Base-by-base conservation (phyloP, 2,888 invertebrate species). In the Lepidocyrtinus sp. region DNA sequence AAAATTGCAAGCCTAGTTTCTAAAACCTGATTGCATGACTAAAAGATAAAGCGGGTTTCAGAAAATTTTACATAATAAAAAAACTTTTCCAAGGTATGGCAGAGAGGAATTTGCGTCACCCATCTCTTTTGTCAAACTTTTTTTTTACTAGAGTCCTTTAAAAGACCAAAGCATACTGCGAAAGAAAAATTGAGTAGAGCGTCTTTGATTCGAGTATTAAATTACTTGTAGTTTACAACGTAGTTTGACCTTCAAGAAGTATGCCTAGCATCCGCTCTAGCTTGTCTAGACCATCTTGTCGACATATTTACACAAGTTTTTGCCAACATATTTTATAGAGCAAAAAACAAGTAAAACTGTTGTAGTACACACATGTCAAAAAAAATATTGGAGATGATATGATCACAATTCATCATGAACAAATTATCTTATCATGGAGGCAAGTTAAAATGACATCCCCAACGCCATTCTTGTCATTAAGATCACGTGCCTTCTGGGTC, bases 211-310 rank as follows among this genome's bases (percentile, higher is more conserved):
- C 36, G 36, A 7, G 36, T 5, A 36, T 36, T 36, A 36, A 36
- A 36, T 36, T 36, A 36, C 36, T 36, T 36, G 12, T 7, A 36
- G 5, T 5, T 36, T 36, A 36, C 36, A 12, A 36, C 5, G 36
- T 36, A 36, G 36, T 7, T 36, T 1, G 71, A 15, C 71, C 62
- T 71, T 61, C 26, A 71, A 61, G 0, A 71, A 71, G 71, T 62
- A 71, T 45, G 61, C 36, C 62, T 15, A 12, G 24, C 70, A 21
- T 70, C 9, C 36, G 61, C 12, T 36, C 36, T 36, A 36, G 5
- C 36, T 36, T 7, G 5, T 36, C 36, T 12, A 36, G 36, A 36
- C 36, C 12, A 36, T 12, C 12, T 36, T 36, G 36, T 36, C 12
- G n/a, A n/a, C n/a, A n/a, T 36, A 5, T 36, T 36, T 5, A 36